A percentile compares a stretch with the other conserved stretches of the same genome.
Evolutionary conservation across 2,888 invertebrate species (phyloP).

Genomic region (Osedax frankpressi): DNA sequence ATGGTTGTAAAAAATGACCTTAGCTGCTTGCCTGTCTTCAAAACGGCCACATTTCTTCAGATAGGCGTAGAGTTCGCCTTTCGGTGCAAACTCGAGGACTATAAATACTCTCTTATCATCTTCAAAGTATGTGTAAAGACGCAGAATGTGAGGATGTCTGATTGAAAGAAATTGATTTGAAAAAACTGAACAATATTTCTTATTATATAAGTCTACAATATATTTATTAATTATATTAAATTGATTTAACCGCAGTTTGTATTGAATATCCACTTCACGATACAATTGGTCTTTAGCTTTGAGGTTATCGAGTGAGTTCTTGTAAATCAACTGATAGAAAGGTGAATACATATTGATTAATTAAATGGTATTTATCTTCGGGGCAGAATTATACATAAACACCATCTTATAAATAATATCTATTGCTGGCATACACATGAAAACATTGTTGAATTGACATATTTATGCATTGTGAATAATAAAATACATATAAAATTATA

Average conservation of each 20-base stretch:
- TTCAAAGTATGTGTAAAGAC: slow-evolving; percentile 11
- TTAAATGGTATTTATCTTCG: not conserved
- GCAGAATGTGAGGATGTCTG: slow-evolving; percentile 15
- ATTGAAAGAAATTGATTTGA: no score
- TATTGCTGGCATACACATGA: not conserved
- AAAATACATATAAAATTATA: no score
- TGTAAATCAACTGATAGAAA: not conserved
- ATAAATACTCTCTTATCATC: slow-evolving; percentile 8
- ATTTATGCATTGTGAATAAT: no score
- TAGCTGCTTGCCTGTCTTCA: slow-evolving; percentile 6
- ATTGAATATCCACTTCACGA: not conserved
- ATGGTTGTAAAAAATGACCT: no score
- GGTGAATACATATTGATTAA: not conserved
- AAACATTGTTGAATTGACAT: no score
- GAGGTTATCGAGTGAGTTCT: not conserved
- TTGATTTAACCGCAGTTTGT: not conserved
- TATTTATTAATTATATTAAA: no score
- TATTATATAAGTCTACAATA: no score
- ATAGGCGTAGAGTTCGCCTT: slow-evolving; percentile 7
- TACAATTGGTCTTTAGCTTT: not conserved
- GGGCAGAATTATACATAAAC: not conserved
- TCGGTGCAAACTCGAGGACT: slow-evolving; percentile 8
- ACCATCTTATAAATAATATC: not conserved
- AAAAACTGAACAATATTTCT: no score
- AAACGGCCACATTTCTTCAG: not conserved